Evolutionary conservation across 2,888 invertebrate genomes (phyloP).

Genomic region (Tipula unca): DNA sequence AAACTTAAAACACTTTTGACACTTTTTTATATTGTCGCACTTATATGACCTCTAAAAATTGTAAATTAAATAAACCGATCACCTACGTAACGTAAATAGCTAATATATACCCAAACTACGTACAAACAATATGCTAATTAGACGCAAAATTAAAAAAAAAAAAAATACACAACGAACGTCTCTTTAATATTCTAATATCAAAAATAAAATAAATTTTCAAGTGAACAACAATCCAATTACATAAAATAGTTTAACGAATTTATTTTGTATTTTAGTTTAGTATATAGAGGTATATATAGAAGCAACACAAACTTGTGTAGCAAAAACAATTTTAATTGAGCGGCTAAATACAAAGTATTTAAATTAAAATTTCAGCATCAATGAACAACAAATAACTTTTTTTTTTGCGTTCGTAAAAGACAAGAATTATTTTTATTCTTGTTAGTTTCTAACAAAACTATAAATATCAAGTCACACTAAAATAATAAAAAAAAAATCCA

Average conservation of each 20-base stretch:
- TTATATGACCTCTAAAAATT: neutral
- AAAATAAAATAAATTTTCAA: neutral
- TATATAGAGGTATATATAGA: too few species aligned
- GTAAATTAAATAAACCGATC: neutral
- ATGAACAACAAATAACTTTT: neutral
- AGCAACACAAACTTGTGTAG: neutral
- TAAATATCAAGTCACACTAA: slow-evolving; percentile 14
- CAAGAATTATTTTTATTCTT: neutral
- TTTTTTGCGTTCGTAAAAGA: neutral
- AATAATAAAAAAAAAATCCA: neutral
- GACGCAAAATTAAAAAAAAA: neutral
- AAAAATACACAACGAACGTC: neutral
- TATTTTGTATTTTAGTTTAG: neutral
- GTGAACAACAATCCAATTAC: neutral
- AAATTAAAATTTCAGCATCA: slow-evolving; percentile 14
- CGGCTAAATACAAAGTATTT: neutral
- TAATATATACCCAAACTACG: neutral
- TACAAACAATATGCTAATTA: slow-evolving; percentile 8
- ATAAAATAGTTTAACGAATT: slow-evolving; percentile 14
- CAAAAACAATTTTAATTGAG: neutral
- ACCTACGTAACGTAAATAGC: neutral
- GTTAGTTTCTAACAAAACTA: slow-evolving; percentile 14
- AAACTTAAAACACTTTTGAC: neutral
- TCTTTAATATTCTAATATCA: neutral
- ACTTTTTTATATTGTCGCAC: neutral